Percentiles rank a stretch among this genome's conserved stretches.
These are phyloP conservation scores for Zhuqinia jingwanae DNA, from an alignment of 2,888 invertebrate species.

Conservation along the genomic window DNA sequence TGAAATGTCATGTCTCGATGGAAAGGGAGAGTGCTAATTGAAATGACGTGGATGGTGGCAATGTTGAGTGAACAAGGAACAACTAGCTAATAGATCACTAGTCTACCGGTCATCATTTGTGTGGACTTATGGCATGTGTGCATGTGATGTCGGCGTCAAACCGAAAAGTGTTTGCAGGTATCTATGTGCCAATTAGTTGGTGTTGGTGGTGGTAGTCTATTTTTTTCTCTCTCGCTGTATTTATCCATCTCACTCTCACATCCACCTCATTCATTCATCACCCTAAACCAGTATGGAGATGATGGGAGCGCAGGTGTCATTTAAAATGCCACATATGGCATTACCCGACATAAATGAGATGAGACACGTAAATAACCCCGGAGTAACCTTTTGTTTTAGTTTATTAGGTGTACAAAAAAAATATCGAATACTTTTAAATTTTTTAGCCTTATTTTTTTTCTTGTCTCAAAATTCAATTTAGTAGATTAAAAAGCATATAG, in stretches of 20 bases:
- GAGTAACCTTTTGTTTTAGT: no score
- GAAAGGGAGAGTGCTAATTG: slow-evolving; percentile 58
- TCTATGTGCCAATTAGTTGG: slow-evolving; percentile 28
- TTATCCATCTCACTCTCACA: background rate
- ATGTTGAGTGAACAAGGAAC: slow-evolving; percentile 15
- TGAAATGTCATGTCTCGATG: slow-evolving; percentile 47
- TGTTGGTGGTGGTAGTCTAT: slow-evolving; percentile 4
- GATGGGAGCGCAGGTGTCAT: slow-evolving; percentile 61
- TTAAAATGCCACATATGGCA: slow-evolving; percentile 60
- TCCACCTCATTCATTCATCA: slow-evolving; percentile 34
- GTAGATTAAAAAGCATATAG: background rate
- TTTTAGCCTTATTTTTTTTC: background rate
- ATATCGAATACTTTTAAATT: background rate
- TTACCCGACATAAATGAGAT: slow-evolving; percentile 39
- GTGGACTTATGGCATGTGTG: background rate
- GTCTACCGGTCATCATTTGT: slow-evolving; percentile 3
- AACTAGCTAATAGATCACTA: slow-evolving; percentile 44
- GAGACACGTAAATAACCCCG: slow-evolving; percentile 26
- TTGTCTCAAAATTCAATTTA: slow-evolving; percentile 33
- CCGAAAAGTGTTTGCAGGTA: no score
- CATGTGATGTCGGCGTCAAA: slow-evolving; percentile 42
- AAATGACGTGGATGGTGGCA: slow-evolving; percentile 34
- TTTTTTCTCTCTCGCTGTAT: background rate
- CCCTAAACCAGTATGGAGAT: background rate
- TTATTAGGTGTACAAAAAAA: no score